Percentiles rank a stretch among this genome's conserved stretches.
These are phyloP conservation scores for Halyomorpha halys DNA, from an alignment of 1,140 invertebrate species.

Conservation along the genomic window DNA sequence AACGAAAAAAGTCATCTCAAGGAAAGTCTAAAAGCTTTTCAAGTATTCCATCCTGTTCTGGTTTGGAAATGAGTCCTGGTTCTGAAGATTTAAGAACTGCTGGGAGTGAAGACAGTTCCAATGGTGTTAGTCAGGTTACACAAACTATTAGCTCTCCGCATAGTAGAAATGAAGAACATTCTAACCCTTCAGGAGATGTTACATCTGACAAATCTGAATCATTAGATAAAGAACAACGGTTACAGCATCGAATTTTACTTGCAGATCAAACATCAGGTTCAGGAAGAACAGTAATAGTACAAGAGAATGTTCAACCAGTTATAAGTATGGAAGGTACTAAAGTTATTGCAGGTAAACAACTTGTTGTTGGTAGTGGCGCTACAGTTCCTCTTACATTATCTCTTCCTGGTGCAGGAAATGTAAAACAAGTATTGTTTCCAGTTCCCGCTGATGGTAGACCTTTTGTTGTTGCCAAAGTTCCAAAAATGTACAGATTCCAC, in stretches of 20 bases:
- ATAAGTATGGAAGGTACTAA: slow-evolving; percentile 30
- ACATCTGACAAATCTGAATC: slow-evolving; percentile 30
- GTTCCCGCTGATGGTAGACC: slow-evolving; percentile 30
- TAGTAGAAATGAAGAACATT: slow-evolving; percentile 28
- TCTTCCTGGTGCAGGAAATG: slow-evolving; percentile 27
- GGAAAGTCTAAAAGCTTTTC: slow-evolving; percentile 44
- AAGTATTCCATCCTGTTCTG: slow-evolving; percentile 37
- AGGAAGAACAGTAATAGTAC: slow-evolving; percentile 40
- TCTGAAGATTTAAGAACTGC: slow-evolving; percentile 31
- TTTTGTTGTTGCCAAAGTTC: slow-evolving; percentile 32
- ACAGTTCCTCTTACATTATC: slow-evolving; percentile 30
- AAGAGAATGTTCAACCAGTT: slow-evolving; percentile 37
- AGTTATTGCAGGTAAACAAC: slow-evolving; percentile 31
- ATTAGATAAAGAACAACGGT: slow-evolving; percentile 28
- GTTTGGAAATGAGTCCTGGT: slow-evolving; percentile 32
- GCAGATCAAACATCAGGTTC: slow-evolving; percentile 27
- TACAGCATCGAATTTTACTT: slow-evolving; percentile 26
- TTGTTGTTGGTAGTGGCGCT: slow-evolving; percentile 30
- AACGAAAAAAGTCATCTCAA: slow-evolving; percentile 58
- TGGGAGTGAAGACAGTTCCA: slow-evolving; percentile 33
- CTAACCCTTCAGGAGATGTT: slow-evolving; percentile 28
- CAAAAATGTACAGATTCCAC: slow-evolving; percentile 33
- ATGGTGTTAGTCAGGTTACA: slow-evolving; percentile 34
- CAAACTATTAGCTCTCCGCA: slow-evolving; percentile 38
- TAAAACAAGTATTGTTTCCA: slow-evolving; percentile 32